Evolutionary conservation across 2,888 invertebrate species (phyloP).

Genomic region (Criorhina ranunculi): DNA sequence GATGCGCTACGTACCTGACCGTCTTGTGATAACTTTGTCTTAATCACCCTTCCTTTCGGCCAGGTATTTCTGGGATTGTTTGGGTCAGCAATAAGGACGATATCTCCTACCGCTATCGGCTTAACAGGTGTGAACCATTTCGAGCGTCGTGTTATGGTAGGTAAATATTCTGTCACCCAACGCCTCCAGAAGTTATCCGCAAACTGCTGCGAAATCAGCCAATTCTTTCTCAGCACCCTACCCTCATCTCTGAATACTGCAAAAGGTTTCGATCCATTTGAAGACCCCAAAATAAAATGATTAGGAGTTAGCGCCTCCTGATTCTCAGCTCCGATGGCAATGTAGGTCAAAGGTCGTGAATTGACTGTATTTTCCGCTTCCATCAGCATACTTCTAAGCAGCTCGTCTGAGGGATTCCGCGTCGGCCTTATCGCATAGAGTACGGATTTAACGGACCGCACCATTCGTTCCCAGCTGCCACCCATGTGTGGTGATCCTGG

Average conservation of each 20-base stretch:
- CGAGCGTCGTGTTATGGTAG: not conserved
- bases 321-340: constrained; percentile 41
- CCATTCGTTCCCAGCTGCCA: constrained; percentile 69
- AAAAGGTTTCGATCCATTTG: constrained; percentile 11
- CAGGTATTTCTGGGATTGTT: too few relatives aligned
- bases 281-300: constrained; percentile 71
- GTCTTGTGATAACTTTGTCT: not conserved
- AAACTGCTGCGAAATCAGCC: not conserved
- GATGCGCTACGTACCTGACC: not conserved
- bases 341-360: constrained; percentile 49
- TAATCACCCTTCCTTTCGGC: too few relatives aligned
- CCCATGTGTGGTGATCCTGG: constrained; percentile 75
- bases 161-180: constrained; percentile 7
- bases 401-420: constrained; percentile 72
- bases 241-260: not conserved
- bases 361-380: constrained; percentile 73
- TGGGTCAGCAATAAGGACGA: not conserved
- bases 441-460: constrained; percentile 53
- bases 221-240: not conserved
- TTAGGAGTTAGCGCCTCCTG: constrained; percentile 75
- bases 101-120: constrained; percentile 1
- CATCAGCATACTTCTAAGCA: constrained; percentile 35
- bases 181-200: too few relatives aligned
- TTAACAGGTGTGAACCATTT: not conserved
- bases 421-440: constrained; percentile 60